Evolutionary conservation across 2,888 invertebrate genomes (phyloP), one percentile per base, ranked within the genome.

Genomic region (Lycia hirtaria): DNA sequence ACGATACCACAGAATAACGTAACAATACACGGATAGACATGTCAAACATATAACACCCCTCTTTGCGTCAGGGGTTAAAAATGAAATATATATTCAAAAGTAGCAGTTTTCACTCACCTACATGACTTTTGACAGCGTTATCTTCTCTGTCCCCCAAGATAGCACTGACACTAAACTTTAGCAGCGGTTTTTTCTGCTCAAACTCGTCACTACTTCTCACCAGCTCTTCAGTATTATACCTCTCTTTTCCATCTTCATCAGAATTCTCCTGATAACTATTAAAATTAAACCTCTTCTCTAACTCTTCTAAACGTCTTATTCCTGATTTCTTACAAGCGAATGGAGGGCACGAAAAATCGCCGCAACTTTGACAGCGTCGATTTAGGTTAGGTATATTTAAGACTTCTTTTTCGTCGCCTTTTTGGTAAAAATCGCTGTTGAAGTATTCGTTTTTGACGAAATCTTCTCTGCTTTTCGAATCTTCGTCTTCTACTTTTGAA

Each of bases 91-190:
- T 26, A 32, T 3, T 15, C 9, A 20, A 19, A 10, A 3, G 17
- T 40, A 17, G 32, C 7, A 24, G 45, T 45, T 45, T 14, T 2
- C 24, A 83, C 91, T 85, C 54, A 92, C 92, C 92, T 56, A 86
- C 75, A 57, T 77, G 81, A 56, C 60, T 85, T 58, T 75, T 85
- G 62, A 78, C 87, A 7, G 77, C 74, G 15, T 48, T 58, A 0
- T 87, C 90, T 45, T 87, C 86, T 24, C 93, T 84, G 69, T 95
- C 94, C 0, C 97, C 97, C 73, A 98, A 92, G 71, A 98, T 98
- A 40, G 97, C 97, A 93, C 96, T 97, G 64, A 98, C 97, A 94
- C 97, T 97, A 88, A 98, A 98, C 87, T 97, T 97, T 73, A 97
- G 93, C 78, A 96, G 94, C 15, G 97, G 97, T 75, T 97, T 97